Evolutionary conservation across 2,888 invertebrate genomes (phyloP), one percentile per base, ranked within the genome.

Genomic region (Phasia obesa): DNA sequence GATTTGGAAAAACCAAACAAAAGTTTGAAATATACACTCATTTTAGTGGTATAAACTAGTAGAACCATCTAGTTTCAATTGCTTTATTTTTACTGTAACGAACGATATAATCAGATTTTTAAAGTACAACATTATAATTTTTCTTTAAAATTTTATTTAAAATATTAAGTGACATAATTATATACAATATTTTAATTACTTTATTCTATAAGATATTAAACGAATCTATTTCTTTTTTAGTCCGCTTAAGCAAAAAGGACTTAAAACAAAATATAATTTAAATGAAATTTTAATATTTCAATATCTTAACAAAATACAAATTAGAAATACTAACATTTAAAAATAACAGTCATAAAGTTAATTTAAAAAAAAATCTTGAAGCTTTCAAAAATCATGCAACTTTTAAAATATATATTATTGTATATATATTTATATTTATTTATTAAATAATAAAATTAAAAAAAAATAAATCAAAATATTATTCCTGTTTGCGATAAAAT

Each of bases 261-360:
- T 42, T 42, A 42, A 42, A 1, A n/a, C 44, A 21, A 65, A 71
- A 38, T 17, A 69, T 47, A 59, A 23, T 42, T 62, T 77, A 62
- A 69, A 69, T 74, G 64, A 74, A 70, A 53, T 78, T 65, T 74
- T 64, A 69, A 27, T 76, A 67, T 69, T 74, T 69, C 51, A 70
- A 60, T 64, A 11, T 42, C 55, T 70, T 53, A 67, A 15, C 19
- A 21, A 5, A 25, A 47, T 75, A 78, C 17, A 21, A 67, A 13
- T 70, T 78, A 47, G 59, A 70, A 79, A 75, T 75, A 79, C 59
- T 79, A 74, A 77, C 62, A 69, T 57, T 59, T 75, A 67, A 65
- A 80, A 78, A 69, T 82, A 82, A 78, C 82, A 82, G 77, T 82
- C 82, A 57, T 69, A 55, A 27, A 49, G 35, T 64, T 55, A 70